Percentiles rank a stretch among this genome's conserved stretches.
phyloP scores from a whole-genome alignment of 2,888 invertebrate genomes.

The Tortricodes alternella region DNA sequence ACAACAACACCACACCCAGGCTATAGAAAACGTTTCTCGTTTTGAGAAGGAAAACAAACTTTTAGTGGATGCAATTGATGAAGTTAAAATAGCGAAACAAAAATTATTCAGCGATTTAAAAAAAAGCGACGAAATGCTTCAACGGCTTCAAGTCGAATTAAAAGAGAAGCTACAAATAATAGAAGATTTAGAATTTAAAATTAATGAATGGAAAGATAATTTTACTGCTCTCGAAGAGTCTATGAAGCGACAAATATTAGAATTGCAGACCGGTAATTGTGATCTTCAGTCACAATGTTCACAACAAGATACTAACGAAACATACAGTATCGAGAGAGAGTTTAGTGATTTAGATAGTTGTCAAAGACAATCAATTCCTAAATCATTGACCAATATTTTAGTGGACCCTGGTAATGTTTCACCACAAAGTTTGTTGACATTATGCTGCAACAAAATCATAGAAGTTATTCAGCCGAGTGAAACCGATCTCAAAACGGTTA shows the following conservation, averaged over 20 bases:
- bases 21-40: constrained; percentile 41
- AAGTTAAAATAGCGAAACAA: constrained; percentile 43
- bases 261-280: constrained; percentile 53
- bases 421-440: constrained; percentile 63
- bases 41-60: constrained; percentile 42
- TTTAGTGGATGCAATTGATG: constrained; percentile 42
- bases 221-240: constrained; percentile 46
- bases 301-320: constrained; percentile 26
- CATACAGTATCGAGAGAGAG: constrained; percentile 27
- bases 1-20: constrained; percentile 44
- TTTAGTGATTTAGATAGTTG: constrained; percentile 27
- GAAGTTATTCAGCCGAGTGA: constrained; percentile 51
- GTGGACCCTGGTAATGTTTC: constrained; percentile 39
- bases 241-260: constrained; percentile 52
- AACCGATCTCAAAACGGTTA: constrained; percentile 40
- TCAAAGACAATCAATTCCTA: constrained; percentile 18
- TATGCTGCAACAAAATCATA: constrained; percentile 61
- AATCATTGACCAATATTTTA: constrained; percentile 28
- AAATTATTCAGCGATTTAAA: constrained; percentile 45
- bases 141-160: constrained; percentile 51
- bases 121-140: constrained; percentile 45
- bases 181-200: constrained; percentile 50
- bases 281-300: constrained; percentile 44
- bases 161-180: constrained; percentile 53
- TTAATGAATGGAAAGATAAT: constrained; percentile 51